Evolutionary conservation across 2,797 vertebrate species (phyloP).

Genomic region (Gambusia yucatana): DNA sequence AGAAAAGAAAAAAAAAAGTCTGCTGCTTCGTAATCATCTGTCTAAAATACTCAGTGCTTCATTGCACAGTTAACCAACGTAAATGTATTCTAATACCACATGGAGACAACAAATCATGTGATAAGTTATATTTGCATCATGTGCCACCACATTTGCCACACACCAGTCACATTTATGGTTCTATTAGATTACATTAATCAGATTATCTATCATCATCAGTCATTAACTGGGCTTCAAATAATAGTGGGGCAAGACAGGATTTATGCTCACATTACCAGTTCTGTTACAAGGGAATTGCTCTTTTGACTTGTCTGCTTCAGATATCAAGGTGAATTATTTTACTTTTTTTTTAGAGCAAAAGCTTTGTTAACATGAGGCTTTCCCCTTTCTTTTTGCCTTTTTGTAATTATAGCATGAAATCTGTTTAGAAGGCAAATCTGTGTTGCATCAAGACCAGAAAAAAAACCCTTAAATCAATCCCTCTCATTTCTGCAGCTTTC

Average conservation of each 20-base stretch:
- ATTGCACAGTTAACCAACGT: slow-evolving; percentile 32
- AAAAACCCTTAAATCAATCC: slow-evolving; percentile 11
- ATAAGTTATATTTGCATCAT: slow-evolving; percentile 67
- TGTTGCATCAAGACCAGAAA: slow-evolving; percentile 9
- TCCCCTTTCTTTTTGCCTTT: not conserved
- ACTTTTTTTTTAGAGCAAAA: slow-evolving; percentile 15
- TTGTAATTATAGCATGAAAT: not conserved
- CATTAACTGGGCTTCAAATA: slow-evolving; percentile 24
- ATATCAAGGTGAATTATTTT: not conserved
- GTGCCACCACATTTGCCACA: slow-evolving; percentile 56
- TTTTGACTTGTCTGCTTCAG: slow-evolving; percentile 6
- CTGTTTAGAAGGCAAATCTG: not conserved
- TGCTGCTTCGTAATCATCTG: not conserved
- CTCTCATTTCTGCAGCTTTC: slow-evolving; percentile 10
- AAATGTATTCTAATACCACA: slow-evolving; percentile 27
- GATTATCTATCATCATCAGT: slow-evolving; percentile 50
- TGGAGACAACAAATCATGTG: slow-evolving; percentile 60
- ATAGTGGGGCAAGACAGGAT: not conserved
- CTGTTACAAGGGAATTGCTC: not conserved
- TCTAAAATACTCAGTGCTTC: slow-evolving; percentile 1
- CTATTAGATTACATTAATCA: slow-evolving; percentile 66
- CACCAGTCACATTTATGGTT: slow-evolving; percentile 49
- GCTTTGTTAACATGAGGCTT: not conserved
- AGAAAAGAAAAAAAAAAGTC: not conserved
- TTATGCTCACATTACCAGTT: not conserved